Percentiles rank a stretch among this genome's conserved stretches.
Conservation (phyloP, 64 coral and sea anemone genomes). For the Stichodactyla helianthus region DNA sequence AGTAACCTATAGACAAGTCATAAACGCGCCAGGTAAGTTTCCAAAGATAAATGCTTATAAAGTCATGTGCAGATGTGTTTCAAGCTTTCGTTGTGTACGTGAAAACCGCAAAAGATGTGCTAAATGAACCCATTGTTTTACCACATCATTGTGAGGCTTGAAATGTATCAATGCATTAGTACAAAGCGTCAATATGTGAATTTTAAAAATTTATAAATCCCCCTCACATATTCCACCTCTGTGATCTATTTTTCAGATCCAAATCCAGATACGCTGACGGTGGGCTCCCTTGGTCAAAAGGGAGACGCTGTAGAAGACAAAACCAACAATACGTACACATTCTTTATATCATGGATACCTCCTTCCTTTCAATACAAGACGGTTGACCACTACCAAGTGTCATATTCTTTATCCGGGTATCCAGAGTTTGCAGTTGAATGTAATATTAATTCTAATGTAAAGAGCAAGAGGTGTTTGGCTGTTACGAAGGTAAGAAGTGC, state of each 20-base stretch:
- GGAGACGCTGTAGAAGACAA: background rate
- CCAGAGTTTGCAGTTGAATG: background rate
- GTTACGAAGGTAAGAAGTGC: background rate
- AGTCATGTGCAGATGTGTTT: no score
- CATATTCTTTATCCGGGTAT: background rate
- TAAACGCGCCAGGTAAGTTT: background rate
- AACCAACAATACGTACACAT: background rate
- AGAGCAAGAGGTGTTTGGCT: background rate
- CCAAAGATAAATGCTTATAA: no score
- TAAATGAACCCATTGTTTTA: no score
- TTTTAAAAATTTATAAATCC: no score
- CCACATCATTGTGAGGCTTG: no score
- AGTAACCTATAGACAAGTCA: background rate
- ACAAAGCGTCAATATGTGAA: no score
- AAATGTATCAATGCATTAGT: no score
- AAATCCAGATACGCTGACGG: background rate
- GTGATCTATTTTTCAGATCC: background rate
- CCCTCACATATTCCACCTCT: no score
- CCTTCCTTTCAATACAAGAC: slow-evolving; percentile 6
- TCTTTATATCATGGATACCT: background rate
- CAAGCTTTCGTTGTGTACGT: no score
- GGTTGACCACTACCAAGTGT: background rate
- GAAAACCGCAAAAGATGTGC: no score
- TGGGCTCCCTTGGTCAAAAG: background rate
- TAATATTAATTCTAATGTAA: background rate